Base-by-base conservation (phyloP, 2,888 invertebrate genomes). In the Metallyticus violacea region DNA sequence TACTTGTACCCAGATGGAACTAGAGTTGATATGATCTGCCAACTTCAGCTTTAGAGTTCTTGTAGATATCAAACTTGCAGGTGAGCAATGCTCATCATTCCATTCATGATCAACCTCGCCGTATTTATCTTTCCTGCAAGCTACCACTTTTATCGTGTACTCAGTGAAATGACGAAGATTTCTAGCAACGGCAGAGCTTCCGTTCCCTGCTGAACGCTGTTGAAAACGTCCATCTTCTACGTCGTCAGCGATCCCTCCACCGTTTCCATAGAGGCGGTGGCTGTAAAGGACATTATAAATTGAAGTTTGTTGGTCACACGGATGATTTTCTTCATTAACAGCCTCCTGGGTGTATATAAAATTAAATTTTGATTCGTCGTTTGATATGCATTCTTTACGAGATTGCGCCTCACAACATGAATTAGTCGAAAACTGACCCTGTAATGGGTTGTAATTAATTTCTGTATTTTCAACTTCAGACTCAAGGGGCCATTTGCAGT, bases 131-230 rank as follows among this genome's bases (percentile, higher is more conserved):
- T 90, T 62, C 88, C 94, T 93, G 89, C 96, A 96, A 0, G 94
- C 95, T 9, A 92, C 92, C 27, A 96, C 90, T 83, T 93, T 93
- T 82, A 96, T 92, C 0, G 93, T 91, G 89, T 96, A 96, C 79
- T 93, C 90, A 0, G 93, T 93, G 89, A 92, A 96, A 88, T 94
- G 94, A 26, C 91, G 91, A 79, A 96, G 90, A n/a, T 92, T 90
- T 0, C 89, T 88, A 4, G 94, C 84, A 0, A 88, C 89, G 29
- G 88, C 84, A 26, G 77, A 85, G 15, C 83, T 85, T 1, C 27
- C 80, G n/a, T 83, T 86, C 2, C 40, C 79, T 79, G 82, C 86
- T 4, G 82, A 4, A 26, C 40, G 29, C 30, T 83, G 81, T 9
- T 78, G 26, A 40, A 83, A 79, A 5, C 40, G 40, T 28, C 62